phyloP scores from a whole-genome alignment of 2,113 vertebrate genomes.

The Anoura caudifer region DNA sequence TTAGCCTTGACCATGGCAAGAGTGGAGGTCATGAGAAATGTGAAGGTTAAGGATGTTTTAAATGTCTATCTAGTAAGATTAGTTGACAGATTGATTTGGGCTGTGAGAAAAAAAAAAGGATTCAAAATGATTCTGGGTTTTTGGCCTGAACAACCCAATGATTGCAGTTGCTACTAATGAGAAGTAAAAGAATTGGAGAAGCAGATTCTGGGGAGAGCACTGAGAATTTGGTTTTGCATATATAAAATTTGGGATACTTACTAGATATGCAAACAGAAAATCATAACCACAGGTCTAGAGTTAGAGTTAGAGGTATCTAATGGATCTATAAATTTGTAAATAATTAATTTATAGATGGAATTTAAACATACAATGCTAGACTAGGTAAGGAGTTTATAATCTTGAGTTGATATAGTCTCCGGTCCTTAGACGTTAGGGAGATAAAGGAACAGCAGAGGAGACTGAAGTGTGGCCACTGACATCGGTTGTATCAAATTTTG shows the following conservation, averaged over 20 bases:
- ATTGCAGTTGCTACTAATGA: background rate
- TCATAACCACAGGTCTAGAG: background rate
- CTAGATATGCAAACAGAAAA: background rate
- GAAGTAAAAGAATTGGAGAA: background rate
- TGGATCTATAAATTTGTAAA: background rate
- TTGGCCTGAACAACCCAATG: background rate
- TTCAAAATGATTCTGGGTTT: background rate
- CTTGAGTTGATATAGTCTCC: background rate
- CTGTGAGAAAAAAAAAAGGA: background rate
- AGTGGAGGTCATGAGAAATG: background rate
- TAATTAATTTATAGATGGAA: background rate
- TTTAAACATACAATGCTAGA: background rate
- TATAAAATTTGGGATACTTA: background rate
- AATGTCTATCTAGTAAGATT: background rate
- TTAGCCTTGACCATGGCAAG: background rate
- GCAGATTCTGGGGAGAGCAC: background rate
- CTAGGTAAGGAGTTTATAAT: background rate
- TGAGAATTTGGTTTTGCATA: background rate
- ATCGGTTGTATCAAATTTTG: background rate
- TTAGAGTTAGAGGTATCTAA: background rate
- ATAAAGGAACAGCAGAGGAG: background rate
- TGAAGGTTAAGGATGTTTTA: background rate
- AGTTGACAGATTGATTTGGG: background rate
- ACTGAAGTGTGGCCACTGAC: background rate
- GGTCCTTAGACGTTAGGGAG: background rate